phyloP scores from a whole-genome alignment of 2,113 vertebrate species.

The Chaenogobius annularis region DNA sequence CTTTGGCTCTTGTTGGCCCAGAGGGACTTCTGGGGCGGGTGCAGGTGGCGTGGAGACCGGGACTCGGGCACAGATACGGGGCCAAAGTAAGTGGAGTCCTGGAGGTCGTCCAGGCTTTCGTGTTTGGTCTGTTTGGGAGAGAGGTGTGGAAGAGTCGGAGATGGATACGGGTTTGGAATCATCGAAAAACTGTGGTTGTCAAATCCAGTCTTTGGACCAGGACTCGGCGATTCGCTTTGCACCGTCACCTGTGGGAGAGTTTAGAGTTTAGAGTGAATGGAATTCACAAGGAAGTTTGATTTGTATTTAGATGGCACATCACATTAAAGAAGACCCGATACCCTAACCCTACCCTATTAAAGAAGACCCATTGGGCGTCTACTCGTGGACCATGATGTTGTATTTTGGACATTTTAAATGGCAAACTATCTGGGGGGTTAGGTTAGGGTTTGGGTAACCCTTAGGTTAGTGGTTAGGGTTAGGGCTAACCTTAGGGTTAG shows the following conservation, averaged over 20 bases:
- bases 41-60: slow-evolving; percentile 62
- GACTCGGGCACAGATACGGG: slow-evolving; percentile 74
- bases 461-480: too few species aligned
- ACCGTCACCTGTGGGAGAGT: slow-evolving; percentile 50
- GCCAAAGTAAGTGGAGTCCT: slow-evolving; percentile 94
- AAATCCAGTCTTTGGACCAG: slow-evolving; percentile 49
- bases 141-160: slow-evolving; percentile 65
- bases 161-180: slow-evolving; percentile 87
- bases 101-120: slow-evolving; percentile 91
- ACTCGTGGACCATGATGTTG: too few species aligned
- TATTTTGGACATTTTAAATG: too few species aligned
- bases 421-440: too few species aligned
- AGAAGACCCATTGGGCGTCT: too few species aligned
- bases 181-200: slow-evolving; percentile 85
- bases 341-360: too few species aligned
- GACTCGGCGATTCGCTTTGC: slow-evolving; percentile 28
- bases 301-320: too few species aligned
- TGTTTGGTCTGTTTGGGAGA: slow-evolving; percentile 84
- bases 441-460: too few species aligned
- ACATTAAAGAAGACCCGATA: too few species aligned
- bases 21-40: slow-evolving; percentile 71
- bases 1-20: slow-evolving; percentile 94
- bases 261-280: too few species aligned
- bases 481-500: too few species aligned
- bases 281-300: too few species aligned